phyloP scores from a whole-genome alignment of 1,140 invertebrate genomes.

The Calliopsis andreniformis region DNA sequence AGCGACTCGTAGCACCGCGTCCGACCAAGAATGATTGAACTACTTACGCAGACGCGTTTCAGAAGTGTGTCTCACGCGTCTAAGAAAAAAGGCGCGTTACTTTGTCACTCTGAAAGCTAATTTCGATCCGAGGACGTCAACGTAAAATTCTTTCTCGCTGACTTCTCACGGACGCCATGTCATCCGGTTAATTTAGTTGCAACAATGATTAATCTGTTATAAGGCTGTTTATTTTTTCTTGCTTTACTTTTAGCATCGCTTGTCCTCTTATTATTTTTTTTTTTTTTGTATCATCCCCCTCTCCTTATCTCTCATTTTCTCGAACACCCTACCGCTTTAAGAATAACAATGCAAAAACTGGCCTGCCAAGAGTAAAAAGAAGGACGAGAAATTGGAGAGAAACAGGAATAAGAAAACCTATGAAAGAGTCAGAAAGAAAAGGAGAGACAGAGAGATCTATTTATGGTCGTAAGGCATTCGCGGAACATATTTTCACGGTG shows the following conservation, averaged over 20 bases:
- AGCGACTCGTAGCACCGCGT: too few relatives aligned
- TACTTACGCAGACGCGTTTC: not conserved
- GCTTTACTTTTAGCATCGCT: too few relatives aligned
- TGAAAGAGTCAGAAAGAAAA: not conserved
- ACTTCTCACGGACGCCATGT: conserved; percentile 2
- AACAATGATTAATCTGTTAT: conserved; percentile 18
- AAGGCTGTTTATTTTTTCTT: conserved; percentile 7
- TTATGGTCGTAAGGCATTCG: conserved; percentile 11
- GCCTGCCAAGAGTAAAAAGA: not conserved
- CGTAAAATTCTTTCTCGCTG: conserved; percentile 18
- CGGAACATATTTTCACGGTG: not conserved
- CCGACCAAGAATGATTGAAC: not conserved
- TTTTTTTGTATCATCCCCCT: not conserved
- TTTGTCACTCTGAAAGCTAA: conserved; percentile 10
- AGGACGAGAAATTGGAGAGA: not conserved
- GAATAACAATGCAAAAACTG: not conserved
- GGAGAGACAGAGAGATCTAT: conserved; percentile 47
- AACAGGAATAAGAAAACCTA: conserved; percentile 13
- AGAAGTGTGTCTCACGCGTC: not conserved
- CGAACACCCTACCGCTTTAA: too few relatives aligned
- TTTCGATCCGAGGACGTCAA: conserved; percentile 30
- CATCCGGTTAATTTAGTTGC: conserved; percentile 8
- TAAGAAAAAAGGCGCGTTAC: not conserved
- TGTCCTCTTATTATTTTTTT: too few relatives aligned
- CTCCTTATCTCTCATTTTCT: too few relatives aligned